phyloP scores from a whole-genome alignment of 2,888 invertebrate species.

The Antheraea yamamai region DNA sequence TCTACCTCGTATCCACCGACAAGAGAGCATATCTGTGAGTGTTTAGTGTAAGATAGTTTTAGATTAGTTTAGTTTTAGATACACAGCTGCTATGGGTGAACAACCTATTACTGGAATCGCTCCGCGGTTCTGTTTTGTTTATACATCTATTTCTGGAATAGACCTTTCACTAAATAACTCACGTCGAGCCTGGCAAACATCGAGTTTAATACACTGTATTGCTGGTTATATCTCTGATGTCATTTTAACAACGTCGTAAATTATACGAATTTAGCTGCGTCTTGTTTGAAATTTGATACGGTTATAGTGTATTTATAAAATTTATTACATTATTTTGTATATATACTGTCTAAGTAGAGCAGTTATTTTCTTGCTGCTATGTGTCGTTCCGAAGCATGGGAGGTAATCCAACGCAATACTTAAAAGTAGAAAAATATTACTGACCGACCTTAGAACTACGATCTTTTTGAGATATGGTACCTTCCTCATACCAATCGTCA shows the following conservation, averaged over 20 bases:
- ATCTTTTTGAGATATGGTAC: neutral
- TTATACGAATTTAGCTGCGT: neutral
- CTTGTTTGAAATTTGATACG: constrained; percentile 3
- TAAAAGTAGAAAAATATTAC: neutral
- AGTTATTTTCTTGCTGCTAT: neutral
- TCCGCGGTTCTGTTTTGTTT: constrained; percentile 42
- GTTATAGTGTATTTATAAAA: neutral
- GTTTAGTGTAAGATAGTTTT: constrained; percentile 45
- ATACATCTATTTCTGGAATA: constrained; percentile 43
- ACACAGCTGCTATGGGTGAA: constrained; percentile 54
- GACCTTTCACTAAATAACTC: constrained; percentile 39
- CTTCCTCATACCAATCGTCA: neutral
- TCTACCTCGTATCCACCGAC: constrained; percentile 60
- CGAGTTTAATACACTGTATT: constrained; percentile 15
- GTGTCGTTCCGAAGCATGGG: neutral
- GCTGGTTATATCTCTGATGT: constrained; percentile 17
- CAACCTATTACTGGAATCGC: constrained; percentile 45
- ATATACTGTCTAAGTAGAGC: neutral
- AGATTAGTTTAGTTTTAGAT: too few relatives aligned
- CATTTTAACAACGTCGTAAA: constrained; percentile 3
- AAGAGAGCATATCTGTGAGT: constrained; percentile 54
- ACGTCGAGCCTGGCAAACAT: constrained; percentile 25
- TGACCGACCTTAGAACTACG: neutral
- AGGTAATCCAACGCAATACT: neutral
- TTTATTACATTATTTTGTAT: neutral